Percentiles rank a stretch among this genome's conserved stretches.
phyloP scores from a whole-genome alignment of 2,888 invertebrate species.

The Eumacrocentrus americanus region DNA sequence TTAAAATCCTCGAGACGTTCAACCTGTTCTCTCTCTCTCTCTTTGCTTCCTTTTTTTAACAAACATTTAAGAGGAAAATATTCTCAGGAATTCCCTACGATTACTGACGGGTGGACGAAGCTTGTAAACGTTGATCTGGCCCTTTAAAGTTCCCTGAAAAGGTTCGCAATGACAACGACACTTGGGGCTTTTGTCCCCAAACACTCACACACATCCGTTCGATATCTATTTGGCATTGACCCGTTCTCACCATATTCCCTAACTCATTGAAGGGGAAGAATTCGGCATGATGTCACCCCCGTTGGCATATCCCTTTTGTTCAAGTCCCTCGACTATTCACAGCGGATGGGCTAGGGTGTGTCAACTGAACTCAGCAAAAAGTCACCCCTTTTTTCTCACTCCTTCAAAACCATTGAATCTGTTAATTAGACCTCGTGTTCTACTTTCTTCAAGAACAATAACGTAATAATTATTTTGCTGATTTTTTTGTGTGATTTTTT shows the following conservation, averaged over 20 bases:
- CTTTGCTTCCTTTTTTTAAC: neutral
- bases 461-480: no score
- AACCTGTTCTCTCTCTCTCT: conserved; percentile 10
- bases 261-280: neutral
- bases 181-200: neutral
- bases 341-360: neutral
- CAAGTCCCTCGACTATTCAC: neutral
- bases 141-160: neutral
- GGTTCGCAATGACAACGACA: neutral
- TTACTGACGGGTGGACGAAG: no score
- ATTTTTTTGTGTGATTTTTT: no score
- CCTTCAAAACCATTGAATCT: neutral
- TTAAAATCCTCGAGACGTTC: conserved; percentile 3
- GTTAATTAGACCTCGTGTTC: neutral
- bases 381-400: neutral
- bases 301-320: conserved; percentile 9
- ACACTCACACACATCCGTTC: neutral
- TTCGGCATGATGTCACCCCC: neutral
- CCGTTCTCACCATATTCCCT: neutral
- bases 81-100: neutral
- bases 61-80: neutral
- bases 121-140: neutral
- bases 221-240: conserved; percentile 17
- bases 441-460: neutral
- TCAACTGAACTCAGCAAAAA: neutral